These are phyloP conservation scores for Taenioides sp. DNA, from an alignment of 2,797 vertebrate genomes.

Conservation along the genomic window DNA sequence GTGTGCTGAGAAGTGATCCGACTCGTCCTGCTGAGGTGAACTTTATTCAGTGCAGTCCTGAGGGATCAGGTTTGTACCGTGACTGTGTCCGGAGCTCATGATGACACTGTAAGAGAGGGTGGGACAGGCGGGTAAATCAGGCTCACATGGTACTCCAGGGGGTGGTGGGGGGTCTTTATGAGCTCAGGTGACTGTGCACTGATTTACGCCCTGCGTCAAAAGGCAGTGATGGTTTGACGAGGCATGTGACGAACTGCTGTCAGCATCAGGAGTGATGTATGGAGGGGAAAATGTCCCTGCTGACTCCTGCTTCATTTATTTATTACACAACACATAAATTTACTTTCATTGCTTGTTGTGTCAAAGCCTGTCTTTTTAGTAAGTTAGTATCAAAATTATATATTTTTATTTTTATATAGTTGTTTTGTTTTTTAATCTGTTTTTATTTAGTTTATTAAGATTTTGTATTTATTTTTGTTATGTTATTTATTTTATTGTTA, in stretches of 20 bases:
- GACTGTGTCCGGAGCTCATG: constrained; percentile 6
- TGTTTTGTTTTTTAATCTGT: no score
- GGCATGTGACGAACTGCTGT: constrained; percentile 16
- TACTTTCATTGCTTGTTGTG: constrained; percentile 4
- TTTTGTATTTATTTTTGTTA: no score
- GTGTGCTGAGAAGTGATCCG: constrained; percentile 11
- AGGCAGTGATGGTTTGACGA: constrained; percentile 17
- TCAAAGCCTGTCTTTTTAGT: neutral
- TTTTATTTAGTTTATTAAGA: no score
- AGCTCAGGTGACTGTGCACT: neutral
- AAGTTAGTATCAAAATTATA: neutral
- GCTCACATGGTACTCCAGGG: neutral
- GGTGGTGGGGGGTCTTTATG: neutral
- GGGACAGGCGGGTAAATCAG: no score
- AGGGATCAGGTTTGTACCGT: constrained; percentile 14
- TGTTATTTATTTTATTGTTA: no score
- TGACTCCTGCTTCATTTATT: constrained; percentile 17
- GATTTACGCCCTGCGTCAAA: constrained; percentile 13
- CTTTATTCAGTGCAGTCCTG: constrained; percentile 8
- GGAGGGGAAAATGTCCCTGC: constrained; percentile 8
- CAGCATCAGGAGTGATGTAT: constrained; percentile 10
- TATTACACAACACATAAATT: constrained; percentile 15
- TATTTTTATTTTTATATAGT: no score
- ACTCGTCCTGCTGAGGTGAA: constrained; percentile 15
- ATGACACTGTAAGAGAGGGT: neutral